These are phyloP conservation scores for Luidia sarsii DNA, from an alignment of 53 echinoderm and acorn worm species.

Conservation along the genomic window DNA sequence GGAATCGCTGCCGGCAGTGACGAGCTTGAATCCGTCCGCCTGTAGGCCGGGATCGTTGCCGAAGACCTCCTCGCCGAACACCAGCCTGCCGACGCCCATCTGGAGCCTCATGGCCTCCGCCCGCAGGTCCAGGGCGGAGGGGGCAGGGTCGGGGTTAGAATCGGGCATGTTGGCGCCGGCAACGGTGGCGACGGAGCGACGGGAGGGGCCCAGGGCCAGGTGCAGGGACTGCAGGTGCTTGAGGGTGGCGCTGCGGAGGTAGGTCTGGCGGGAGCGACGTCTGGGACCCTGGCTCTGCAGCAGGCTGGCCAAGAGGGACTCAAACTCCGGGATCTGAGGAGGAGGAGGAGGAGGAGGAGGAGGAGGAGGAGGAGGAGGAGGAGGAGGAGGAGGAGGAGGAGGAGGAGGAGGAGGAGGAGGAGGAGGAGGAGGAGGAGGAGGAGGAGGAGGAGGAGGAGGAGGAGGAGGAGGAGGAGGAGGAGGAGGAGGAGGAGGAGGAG, in stretches of 20 bases:
- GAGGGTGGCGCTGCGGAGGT: constrained; percentile 65
- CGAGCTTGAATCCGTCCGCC: constrained; percentile 39
- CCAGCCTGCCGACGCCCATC: constrained; percentile 80
- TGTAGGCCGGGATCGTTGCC: constrained; percentile 39
- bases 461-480: too few relatives aligned
- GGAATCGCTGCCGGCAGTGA: neutral
- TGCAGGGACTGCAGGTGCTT: constrained; percentile 68
- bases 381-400: too few relatives aligned
- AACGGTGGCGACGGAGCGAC: constrained; percentile 27
- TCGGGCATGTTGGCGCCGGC: too few relatives aligned
- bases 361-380: too few relatives aligned
- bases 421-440: too few relatives aligned
- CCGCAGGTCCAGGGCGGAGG: constrained; percentile 71
- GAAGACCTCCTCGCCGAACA: constrained; percentile 72
- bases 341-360: neutral
- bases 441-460: too few relatives aligned
- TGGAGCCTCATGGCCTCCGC: constrained; percentile 82
- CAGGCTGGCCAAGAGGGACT: constrained; percentile 36
- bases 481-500: too few relatives aligned
- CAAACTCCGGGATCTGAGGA: constrained; percentile 28
- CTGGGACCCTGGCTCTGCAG: constrained; percentile 26
- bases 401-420: too few relatives aligned
- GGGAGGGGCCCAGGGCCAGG: constrained; percentile 36
- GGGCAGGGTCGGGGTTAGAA: too few relatives aligned
- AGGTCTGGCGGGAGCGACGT: constrained; percentile 61